phyloP scores from a whole-genome alignment of 2,888 invertebrate genomes.

The Caenorhabditis virilis region DNA sequence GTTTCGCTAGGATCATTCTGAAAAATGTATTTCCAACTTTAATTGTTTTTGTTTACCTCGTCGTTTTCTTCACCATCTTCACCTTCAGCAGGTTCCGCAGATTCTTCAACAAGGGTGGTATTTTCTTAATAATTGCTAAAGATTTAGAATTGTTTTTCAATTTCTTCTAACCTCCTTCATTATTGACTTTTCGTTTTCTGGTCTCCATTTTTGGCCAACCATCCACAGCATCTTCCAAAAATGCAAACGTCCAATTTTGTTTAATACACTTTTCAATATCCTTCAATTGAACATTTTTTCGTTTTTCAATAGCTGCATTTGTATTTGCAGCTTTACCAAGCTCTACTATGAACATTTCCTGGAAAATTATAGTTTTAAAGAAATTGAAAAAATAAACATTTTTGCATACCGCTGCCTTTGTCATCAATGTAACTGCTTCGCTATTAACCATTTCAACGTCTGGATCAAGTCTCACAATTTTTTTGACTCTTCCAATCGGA shows the following conservation, averaged over 20 bases:
- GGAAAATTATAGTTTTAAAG: not conserved
- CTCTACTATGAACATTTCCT: conserved; percentile 57
- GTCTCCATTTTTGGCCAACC: conserved; percentile 55
- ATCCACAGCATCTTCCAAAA: conserved; percentile 59
- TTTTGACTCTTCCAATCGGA: conserved; percentile 44
- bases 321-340: conserved; percentile 51
- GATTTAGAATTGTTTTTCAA: conserved; percentile 6
- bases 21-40: not conserved
- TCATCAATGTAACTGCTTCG: conserved; percentile 52
- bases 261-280: conserved; percentile 57
- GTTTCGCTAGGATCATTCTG: conserved; percentile 6
- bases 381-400: conserved; percentile 1
- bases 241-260: conserved; percentile 50
- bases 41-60: conserved; percentile 8
- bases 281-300: conserved; percentile 55
- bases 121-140: no score
- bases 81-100: conserved; percentile 3
- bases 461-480: conserved; percentile 47
- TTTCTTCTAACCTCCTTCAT: not conserved
- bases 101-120: conserved; percentile 5
- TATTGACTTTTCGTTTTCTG: conserved; percentile 22
- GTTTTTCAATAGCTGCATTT: conserved; percentile 47
- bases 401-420: conserved; percentile 52
- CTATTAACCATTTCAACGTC: conserved; percentile 43
- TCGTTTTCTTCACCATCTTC: conserved; percentile 7